Evolutionary conservation across 2,113 vertebrate genomes (phyloP).

Genomic region (Rattus rattus): DNA sequence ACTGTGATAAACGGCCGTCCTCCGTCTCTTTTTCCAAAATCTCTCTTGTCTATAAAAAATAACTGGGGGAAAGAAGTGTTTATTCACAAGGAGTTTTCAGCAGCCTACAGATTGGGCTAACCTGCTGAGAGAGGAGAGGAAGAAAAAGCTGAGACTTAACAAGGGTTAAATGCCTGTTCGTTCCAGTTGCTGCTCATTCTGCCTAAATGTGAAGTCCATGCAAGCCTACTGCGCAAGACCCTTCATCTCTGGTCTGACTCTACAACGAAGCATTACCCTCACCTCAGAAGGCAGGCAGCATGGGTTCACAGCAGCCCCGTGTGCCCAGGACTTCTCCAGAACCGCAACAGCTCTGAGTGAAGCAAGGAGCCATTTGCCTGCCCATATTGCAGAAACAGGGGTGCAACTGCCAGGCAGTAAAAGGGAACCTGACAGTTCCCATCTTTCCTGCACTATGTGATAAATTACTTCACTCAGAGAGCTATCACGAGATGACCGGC

Average conservation of each 20-base stretch:
- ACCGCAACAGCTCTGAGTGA: neutral
- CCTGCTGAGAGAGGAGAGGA: neutral
- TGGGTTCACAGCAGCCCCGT: neutral
- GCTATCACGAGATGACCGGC: slow-evolving; percentile 9
- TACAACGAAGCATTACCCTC: slow-evolving; percentile 42
- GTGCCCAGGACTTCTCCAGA: slow-evolving; percentile 9
- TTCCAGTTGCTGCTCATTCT: neutral
- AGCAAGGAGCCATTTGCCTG: neutral
- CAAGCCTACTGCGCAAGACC: neutral
- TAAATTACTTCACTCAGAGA: slow-evolving; percentile 38
- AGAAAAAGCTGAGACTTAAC: neutral
- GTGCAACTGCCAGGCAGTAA: neutral
- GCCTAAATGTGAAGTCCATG: neutral
- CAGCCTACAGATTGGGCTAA: neutral
- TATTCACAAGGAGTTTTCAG: neutral
- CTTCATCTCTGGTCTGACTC: slow-evolving; percentile 35
- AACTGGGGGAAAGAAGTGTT: neutral
- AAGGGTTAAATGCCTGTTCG: neutral
- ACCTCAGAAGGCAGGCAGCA: slow-evolving; percentile 25
- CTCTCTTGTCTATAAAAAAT: neutral
- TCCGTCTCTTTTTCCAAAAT: neutral
- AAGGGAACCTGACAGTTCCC: slow-evolving; percentile 35
- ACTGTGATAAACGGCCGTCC: neutral
- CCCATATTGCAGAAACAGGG: neutral
- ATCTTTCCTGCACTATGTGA: neutral